phyloP scores from a whole-genome alignment of 2,888 invertebrate genomes.

The Andricus curvator region DNA sequence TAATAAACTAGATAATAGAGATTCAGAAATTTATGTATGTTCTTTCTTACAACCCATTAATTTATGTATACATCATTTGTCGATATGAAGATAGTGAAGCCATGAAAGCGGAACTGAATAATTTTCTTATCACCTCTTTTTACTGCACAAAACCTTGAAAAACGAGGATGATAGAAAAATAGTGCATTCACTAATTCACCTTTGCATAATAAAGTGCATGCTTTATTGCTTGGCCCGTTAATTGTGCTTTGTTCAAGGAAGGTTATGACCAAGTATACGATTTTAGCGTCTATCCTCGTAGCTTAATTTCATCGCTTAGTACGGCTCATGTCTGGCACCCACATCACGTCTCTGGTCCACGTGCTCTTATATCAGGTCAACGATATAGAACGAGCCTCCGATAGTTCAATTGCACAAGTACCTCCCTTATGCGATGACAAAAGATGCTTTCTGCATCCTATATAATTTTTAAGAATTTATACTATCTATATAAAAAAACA shows the following conservation, averaged over 20 bases:
- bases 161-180: not conserved
- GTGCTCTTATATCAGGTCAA: slow-evolving; percentile 22
- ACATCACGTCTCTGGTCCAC: slow-evolving; percentile 30
- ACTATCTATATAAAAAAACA: not conserved
- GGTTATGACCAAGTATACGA: not conserved
- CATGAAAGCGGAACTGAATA: not conserved
- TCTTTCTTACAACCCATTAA: not conserved
- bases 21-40: too few relatives aligned
- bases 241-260: slow-evolving; percentile 1
- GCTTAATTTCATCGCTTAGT: slow-evolving; percentile 14
- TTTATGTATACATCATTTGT: not conserved
- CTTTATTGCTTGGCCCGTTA: slow-evolving; percentile 14
- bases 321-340: slow-evolving; percentile 15
- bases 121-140: not conserved
- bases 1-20: too few relatives aligned
- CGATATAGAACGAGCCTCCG: slow-evolving; percentile 8
- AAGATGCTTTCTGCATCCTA: not conserved
- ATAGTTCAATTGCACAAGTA: slow-evolving; percentile 11
- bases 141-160: not conserved
- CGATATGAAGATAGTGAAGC: not conserved
- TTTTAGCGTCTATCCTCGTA: slow-evolving; percentile 3
- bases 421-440: slow-evolving; percentile 9
- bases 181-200: not conserved
- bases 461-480: not conserved
- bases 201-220: slow-evolving; percentile 4